Evolutionary conservation across 1,140 invertebrate species (phyloP).

Genomic region (Drosophila nigromelanica): DNA sequence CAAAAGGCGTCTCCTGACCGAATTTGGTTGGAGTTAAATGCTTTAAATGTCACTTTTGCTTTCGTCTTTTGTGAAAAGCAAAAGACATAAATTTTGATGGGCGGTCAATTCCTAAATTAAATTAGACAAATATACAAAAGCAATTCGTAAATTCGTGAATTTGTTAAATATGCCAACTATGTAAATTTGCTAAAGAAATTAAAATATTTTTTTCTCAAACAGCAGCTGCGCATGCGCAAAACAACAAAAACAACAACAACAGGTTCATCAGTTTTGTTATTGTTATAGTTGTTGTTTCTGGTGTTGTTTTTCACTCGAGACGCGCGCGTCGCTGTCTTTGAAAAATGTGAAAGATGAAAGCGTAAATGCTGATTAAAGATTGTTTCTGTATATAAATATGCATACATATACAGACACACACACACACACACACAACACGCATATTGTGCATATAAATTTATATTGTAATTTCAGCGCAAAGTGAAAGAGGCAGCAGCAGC

Average conservation of each 20-base stretch:
- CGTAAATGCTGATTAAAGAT: conserved; percentile 79
- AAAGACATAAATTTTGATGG: conserved; percentile 47
- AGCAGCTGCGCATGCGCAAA: conserved; percentile 41
- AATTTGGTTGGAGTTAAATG: conserved; percentile 6
- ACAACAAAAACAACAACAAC: conserved; percentile 23
- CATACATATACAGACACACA: conserved; percentile 15
- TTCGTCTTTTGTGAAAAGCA: conserved; percentile 66
- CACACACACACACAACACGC: conserved; percentile 7
- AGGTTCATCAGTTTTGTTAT: conserved; percentile 56
- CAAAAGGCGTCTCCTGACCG: conserved; percentile 27
- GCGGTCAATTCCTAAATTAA: conserved; percentile 56
- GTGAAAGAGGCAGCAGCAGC: conserved; percentile 56
- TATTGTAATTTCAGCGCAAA: conserved; percentile 73
- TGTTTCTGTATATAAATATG: conserved; percentile 62
- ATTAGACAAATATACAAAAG: conserved; percentile 63
- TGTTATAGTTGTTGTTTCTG: conserved; percentile 54
- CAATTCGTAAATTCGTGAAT: conserved; percentile 54
- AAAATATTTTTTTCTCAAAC: conserved; percentile 61
- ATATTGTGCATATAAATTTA: conserved; percentile 61
- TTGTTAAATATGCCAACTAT: conserved; percentile 59
- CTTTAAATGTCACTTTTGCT: conserved; percentile 69
- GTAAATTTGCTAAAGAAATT: conserved; percentile 69
- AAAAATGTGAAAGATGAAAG: conserved; percentile 78
- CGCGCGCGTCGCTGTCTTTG: conserved; percentile 50
- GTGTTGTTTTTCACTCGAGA: conserved; percentile 59